A percentile compares a stretch with the other conserved stretches of the same genome.
Conservation (phyloP, 2,797 vertebrate genomes). For the Tangara arthus region DNA sequence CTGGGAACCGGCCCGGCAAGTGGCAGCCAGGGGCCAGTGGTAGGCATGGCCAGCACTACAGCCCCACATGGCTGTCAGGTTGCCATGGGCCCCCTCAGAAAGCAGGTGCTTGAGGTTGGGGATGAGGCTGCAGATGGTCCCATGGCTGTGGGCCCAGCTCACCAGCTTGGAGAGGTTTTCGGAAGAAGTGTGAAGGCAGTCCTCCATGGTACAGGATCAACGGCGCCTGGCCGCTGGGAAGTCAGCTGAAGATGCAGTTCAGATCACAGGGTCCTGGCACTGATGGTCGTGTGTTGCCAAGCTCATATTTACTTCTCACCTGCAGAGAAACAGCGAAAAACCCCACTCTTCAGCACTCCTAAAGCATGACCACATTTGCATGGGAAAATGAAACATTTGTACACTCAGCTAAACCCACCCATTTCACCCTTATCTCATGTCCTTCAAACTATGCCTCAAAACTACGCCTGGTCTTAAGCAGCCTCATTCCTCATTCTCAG, state of each 20-base stretch:
- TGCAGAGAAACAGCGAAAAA: slow-evolving; percentile 20
- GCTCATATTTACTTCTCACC: not conserved
- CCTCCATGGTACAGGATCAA: slow-evolving; percentile 81
- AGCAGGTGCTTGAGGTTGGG: slow-evolving; percentile 87
- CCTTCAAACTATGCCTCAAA: not conserved
- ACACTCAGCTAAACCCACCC: not conserved
- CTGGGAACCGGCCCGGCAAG: slow-evolving; percentile 82
- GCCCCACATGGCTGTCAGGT: slow-evolving; percentile 86
- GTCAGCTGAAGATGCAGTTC: slow-evolving; percentile 20
- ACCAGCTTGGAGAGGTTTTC: slow-evolving; percentile 89
- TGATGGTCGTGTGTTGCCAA: rapidly evolving
- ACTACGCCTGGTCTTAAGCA: not conserved
- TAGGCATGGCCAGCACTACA: slow-evolving; percentile 89
- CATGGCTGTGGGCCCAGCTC: slow-evolving; percentile 93
- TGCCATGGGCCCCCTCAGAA: slow-evolving; percentile 82
- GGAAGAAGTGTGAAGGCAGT: slow-evolving; percentile 88
- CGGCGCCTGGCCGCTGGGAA: slow-evolving; percentile 33
- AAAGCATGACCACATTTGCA: not conserved
- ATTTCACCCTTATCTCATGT: not conserved
- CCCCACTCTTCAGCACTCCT: not conserved
- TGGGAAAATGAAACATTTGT: not conserved
- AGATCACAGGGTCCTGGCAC: not conserved
- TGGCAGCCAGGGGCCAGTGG: slow-evolving; percentile 86
- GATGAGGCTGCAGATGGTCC: slow-evolving; percentile 91
- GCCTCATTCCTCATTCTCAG: not conserved